Evolutionary conservation across 30 jellyfish, hydroid and myxozoan species (phyloP).

Genomic region (Sanderia malayensis): DNA sequence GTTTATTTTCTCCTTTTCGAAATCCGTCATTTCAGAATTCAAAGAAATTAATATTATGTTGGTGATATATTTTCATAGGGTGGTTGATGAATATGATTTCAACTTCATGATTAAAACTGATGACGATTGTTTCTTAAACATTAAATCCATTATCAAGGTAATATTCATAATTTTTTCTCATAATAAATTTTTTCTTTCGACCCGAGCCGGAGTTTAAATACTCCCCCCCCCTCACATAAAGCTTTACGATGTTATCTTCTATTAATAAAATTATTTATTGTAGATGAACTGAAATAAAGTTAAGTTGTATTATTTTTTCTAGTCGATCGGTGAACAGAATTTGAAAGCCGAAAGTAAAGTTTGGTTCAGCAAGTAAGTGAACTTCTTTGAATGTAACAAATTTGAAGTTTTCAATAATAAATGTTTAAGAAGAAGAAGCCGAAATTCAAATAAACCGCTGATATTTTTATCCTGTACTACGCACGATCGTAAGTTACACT

Average conservation of each 20-base stretch:
- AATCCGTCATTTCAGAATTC: too few species aligned
- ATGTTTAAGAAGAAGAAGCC: too few species aligned
- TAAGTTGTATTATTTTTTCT: neutral
- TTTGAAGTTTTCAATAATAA: neutral
- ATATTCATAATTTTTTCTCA: too few species aligned
- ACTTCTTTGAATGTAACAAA: neutral
- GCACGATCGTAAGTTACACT: too few species aligned
- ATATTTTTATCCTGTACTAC: too few species aligned
- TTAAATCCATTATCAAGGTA: conserved; percentile 57
- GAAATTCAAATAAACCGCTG: too few species aligned
- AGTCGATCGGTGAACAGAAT: conserved; percentile 6
- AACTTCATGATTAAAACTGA: conserved; percentile 60
- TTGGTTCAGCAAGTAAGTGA: conserved; percentile 35
- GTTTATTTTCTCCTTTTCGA: too few species aligned
- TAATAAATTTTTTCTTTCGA: neutral
- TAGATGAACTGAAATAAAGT: neutral
- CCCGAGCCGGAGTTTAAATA: neutral
- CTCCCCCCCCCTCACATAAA: too few species aligned
- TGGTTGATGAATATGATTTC: conserved; percentile 5
- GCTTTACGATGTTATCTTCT: neutral
- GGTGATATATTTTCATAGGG: too few species aligned
- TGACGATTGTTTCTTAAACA: conserved; percentile 74
- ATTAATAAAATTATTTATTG: too few species aligned
- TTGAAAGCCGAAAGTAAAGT: neutral
- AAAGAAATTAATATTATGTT: too few species aligned